phyloP scores from a whole-genome alignment of 1,140 invertebrate genomes.

The Pogonognathellus flavescens region DNA sequence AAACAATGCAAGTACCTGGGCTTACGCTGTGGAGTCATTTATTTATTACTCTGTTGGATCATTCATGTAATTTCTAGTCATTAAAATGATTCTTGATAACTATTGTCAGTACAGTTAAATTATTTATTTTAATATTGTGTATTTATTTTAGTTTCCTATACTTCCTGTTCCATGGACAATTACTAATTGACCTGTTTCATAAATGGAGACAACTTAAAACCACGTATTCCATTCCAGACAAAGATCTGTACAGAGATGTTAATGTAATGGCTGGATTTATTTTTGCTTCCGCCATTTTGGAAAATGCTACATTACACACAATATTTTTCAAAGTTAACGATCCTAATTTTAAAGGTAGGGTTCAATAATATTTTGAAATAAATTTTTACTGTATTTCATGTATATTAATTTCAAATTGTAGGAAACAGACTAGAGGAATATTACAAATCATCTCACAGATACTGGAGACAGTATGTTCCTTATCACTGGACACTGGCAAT shows the following conservation, averaged over 20 bases:
- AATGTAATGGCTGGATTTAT: not conserved
- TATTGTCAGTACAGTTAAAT: not conserved
- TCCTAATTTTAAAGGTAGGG: slow-evolving; percentile 30
- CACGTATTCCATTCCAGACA: not conserved
- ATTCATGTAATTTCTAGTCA: slow-evolving; percentile 39
- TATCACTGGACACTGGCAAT: slow-evolving; percentile 24
- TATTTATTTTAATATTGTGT: not conserved
- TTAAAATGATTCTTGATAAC: not conserved
- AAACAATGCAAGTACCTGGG: slow-evolving; percentile 42
- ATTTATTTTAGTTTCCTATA: slow-evolving; percentile 20
- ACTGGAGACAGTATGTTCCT: slow-evolving; percentile 40
- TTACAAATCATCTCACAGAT: not conserved
- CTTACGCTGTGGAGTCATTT: slow-evolving; percentile 15
- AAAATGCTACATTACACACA: slow-evolving; percentile 26
- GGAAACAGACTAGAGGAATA: slow-evolving; percentile 5
- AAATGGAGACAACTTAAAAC: slow-evolving; percentile 18
- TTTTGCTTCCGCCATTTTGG: slow-evolving; percentile 41
- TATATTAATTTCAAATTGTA: not conserved
- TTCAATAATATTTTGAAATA: too few relatives aligned
- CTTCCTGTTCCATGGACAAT: slow-evolving; percentile 23
- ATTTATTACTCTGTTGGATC: slow-evolving; percentile 52
- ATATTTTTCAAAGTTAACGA: not conserved
- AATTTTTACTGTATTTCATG: not conserved
- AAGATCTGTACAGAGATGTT: slow-evolving; percentile 1
- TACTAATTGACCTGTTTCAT: not conserved